phyloP scores from a whole-genome alignment of 2,797 vertebrate species.

The Schizothorax lantsangensis region DNA sequence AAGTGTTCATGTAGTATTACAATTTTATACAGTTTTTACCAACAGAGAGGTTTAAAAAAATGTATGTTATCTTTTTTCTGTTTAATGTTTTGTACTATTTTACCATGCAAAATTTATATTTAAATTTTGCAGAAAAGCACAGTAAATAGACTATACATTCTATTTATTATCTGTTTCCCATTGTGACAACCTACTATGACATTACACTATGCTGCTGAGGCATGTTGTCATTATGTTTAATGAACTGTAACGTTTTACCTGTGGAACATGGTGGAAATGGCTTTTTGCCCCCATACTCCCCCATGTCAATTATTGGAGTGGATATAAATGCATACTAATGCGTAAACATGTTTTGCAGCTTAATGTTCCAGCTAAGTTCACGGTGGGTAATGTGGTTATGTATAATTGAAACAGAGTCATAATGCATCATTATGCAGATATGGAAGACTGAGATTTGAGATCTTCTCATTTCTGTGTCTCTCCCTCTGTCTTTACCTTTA shows the following conservation, averaged over 20 bases:
- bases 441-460: neutral
- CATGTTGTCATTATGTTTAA: conserved; percentile 10
- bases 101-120: neutral
- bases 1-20: no score
- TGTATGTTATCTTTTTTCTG: neutral
- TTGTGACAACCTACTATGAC: neutral
- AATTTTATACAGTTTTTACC: neutral
- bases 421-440: conserved; percentile 3
- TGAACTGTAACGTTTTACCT: conserved; percentile 28
- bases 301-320: neutral
- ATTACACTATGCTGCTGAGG: neutral
- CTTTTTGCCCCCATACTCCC: neutral
- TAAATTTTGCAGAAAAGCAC: neutral
- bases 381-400: neutral
- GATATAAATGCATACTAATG: conserved; percentile 6
- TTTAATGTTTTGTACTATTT: neutral
- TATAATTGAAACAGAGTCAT: neutral
- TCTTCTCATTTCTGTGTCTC: conserved; percentile 18
- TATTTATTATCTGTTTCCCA: neutral
- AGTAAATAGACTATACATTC: neutral
- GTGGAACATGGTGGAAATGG: neutral
- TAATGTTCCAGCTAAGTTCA: conserved; percentile 15
- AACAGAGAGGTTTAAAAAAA: neutral
- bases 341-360: conserved; percentile 2
- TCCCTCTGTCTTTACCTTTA: conserved; percentile 20